Percentiles rank a stretch among this genome's conserved stretches.
Conservation (phyloP, 2,888 invertebrate genomes). For the Drosophila seclusa region DNA sequence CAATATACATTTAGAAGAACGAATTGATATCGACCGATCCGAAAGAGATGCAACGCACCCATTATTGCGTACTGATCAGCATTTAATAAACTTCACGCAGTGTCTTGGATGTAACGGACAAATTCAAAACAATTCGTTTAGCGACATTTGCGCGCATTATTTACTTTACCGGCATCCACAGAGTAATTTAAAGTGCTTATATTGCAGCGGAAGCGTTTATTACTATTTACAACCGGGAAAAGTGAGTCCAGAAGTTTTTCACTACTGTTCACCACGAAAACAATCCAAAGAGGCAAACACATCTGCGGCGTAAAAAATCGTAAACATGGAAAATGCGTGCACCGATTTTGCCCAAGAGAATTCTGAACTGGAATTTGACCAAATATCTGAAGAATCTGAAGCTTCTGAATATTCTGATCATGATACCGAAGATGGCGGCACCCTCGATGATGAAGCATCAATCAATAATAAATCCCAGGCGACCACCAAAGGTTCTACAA, state of each 20-base stretch:
- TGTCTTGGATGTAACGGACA: constrained; percentile 77
- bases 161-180: constrained; percentile 62
- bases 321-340: constrained; percentile 54
- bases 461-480: constrained; percentile 3
- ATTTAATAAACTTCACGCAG: constrained; percentile 60
- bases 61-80: constrained; percentile 73
- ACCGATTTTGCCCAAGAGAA: constrained; percentile 37
- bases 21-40: constrained; percentile 50
- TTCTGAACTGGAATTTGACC: constrained; percentile 4
- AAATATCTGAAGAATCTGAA: constrained; percentile 68
- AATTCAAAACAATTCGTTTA: constrained; percentile 67
- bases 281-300: constrained; percentile 42
- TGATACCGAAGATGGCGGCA: constrained; percentile 53
- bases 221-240: constrained; percentile 55
- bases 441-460: constrained; percentile 7
- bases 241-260: constrained; percentile 67
- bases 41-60: constrained; percentile 83
- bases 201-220: constrained; percentile 81
- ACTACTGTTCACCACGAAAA: constrained; percentile 78
- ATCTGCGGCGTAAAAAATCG: not conserved
- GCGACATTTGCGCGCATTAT: constrained; percentile 82
- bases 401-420: constrained; percentile 81
- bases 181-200: constrained; percentile 71
- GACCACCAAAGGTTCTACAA: not conserved
- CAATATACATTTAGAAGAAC: constrained; percentile 3